phyloP scores from a whole-genome alignment of 2,113 vertebrate genomes.

The Oryzias melastigma region DNA sequence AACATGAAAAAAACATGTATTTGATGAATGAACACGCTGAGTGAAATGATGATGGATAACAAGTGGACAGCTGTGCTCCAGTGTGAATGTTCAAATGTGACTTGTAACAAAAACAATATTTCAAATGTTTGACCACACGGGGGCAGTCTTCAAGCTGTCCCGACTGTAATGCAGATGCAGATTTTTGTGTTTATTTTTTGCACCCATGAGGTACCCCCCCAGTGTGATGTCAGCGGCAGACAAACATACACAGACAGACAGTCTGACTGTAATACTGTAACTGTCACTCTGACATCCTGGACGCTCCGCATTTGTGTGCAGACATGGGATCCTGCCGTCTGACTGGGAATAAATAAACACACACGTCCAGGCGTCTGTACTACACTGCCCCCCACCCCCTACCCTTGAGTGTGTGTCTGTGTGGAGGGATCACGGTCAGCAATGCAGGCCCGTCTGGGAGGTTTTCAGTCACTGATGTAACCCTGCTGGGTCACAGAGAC shows the following conservation, averaged over 20 bases:
- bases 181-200: constrained; percentile 46
- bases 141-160: too few species aligned
- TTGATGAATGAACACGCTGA: too few species aligned
- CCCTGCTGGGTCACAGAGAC: constrained; percentile 7
- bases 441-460: constrained; percentile 53
- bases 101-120: too few species aligned
- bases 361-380: constrained; percentile 36
- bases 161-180: too few species aligned
- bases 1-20: too few species aligned
- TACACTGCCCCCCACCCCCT: constrained; percentile 23
- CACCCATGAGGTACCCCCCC: constrained; percentile 4
- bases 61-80: too few species aligned
- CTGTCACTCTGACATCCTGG: constrained; percentile 60
- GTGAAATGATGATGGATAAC: too few species aligned
- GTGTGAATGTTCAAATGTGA: too few species aligned
- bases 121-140: too few species aligned
- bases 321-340: constrained; percentile 65
- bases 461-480: constrained; percentile 72
- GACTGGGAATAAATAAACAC: constrained; percentile 64
- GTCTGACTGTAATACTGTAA: constrained; percentile 64
- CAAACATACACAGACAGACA: constrained; percentile 59
- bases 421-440: constrained; percentile 19
- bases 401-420: constrained; percentile 26
- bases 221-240: constrained; percentile 27
- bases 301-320: constrained; percentile 68